Percentiles rank a stretch among this genome's conserved stretches.
phyloP scores from a whole-genome alignment of 2,113 vertebrate species.

The Ochotona princeps region DNA sequence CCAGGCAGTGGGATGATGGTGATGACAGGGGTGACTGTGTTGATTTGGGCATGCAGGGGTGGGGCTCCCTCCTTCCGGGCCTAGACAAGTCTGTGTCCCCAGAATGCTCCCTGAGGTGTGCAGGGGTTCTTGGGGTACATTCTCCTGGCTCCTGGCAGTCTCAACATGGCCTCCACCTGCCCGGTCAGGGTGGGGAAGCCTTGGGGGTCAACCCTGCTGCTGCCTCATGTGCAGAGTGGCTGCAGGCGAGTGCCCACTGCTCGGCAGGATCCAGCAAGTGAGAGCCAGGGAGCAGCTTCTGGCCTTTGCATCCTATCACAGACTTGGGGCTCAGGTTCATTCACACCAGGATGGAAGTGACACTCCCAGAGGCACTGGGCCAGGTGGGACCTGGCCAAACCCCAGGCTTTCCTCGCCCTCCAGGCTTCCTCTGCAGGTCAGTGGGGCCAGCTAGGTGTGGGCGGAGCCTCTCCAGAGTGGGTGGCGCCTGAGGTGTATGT shows the following conservation, averaged over 20 bases:
- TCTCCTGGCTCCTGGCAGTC: not conserved
- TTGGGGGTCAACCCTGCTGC: not conserved
- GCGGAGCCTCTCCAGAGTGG: rapidly evolving
- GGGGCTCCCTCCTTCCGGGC: not conserved
- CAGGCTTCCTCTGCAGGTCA: rapidly evolving
- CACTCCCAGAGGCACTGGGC: not conserved
- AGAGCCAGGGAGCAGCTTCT: not conserved
- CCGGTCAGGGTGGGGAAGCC: not conserved
- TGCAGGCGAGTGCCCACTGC: rapidly evolving
- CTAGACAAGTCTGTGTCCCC: not conserved
- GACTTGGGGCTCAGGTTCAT: not conserved
- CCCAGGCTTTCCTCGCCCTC: too few species aligned
- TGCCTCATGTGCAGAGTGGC: not conserved
- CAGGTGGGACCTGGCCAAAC: not conserved
- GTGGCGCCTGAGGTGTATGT: not conserved
- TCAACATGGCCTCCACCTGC: too few species aligned
- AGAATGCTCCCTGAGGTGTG: not conserved
- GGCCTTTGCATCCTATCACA: not conserved
- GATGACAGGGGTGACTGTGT: not conserved
- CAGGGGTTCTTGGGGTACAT: not conserved
- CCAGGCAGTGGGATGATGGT: rapidly evolving
- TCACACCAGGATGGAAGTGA: not conserved
- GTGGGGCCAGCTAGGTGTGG: not conserved
- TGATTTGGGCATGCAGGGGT: not conserved
- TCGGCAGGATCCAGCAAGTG: not conserved